Evolutionary conservation across 2,888 invertebrate genomes (phyloP).

Genomic region (Rhagonycha fulva): DNA sequence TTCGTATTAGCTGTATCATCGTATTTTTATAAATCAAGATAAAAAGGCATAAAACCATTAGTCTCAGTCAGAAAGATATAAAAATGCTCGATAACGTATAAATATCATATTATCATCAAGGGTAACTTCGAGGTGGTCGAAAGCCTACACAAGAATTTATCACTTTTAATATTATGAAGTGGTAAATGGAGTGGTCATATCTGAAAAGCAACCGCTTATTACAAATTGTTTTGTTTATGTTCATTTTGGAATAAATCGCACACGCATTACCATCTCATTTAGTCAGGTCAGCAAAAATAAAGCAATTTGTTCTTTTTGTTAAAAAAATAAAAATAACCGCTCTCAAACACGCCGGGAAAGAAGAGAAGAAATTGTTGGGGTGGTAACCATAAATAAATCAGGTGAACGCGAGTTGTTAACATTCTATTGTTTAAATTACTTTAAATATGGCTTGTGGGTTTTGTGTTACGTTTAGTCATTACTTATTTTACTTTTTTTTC

Average conservation of each 20-base stretch:
- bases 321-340: constrained; percentile 40
- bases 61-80: constrained; percentile 13
- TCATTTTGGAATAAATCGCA: constrained; percentile 19
- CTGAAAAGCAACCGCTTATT: constrained; percentile 46
- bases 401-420: constrained; percentile 44
- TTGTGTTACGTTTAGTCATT: background rate
- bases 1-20: background rate
- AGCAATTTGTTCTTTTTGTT: constrained; percentile 5
- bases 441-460: constrained; percentile 1
- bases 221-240: constrained; percentile 41
- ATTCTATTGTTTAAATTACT: constrained; percentile 43
- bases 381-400: constrained; percentile 46
- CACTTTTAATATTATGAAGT: constrained; percentile 6
- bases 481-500: background rate
- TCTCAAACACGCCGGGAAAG: constrained; percentile 43
- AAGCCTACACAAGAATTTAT: constrained; percentile 1
- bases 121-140: constrained; percentile 15
- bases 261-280: constrained; percentile 1
- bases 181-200: constrained; percentile 24
- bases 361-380: constrained; percentile 44
- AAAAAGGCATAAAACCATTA: constrained; percentile 13
- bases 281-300: constrained; percentile 2
- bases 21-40: background rate
- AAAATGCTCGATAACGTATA: constrained; percentile 2
- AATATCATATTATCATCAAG: constrained; percentile 2